Evolutionary conservation across 2,888 invertebrate species (phyloP).

Genomic region (Terebella lapidaria): DNA sequence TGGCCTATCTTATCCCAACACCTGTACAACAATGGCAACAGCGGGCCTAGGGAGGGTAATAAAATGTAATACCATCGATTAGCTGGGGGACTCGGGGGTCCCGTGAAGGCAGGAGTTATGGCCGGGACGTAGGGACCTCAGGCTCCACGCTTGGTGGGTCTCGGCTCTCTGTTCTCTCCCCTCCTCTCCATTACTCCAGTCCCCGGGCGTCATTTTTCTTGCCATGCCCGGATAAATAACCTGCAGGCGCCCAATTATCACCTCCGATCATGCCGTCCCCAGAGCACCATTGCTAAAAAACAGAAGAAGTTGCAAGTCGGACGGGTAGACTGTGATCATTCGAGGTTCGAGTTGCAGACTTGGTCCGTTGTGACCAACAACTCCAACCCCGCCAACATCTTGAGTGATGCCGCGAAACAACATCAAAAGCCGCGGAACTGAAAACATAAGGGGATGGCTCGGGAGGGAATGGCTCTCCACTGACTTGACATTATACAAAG

Average conservation of each 20-base stretch:
- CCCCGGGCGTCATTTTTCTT: constrained; percentile 15
- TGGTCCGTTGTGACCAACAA: not conserved
- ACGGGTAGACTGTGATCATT: not conserved
- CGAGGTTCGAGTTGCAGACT: not conserved
- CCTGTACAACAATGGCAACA: constrained; percentile 11
- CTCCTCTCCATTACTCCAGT: constrained; percentile 9
- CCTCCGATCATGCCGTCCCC: constrained; percentile 19
- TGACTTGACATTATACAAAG: not conserved
- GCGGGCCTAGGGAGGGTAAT: constrained; percentile 8
- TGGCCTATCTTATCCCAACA: constrained; percentile 18
- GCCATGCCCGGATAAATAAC: constrained; percentile 18
- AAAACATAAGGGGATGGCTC: not conserved
- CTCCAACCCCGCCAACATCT: not conserved
- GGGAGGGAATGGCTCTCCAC: not conserved
- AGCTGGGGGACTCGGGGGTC: constrained; percentile 12
- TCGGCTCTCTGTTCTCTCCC: constrained; percentile 7
- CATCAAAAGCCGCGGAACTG: not conserved
- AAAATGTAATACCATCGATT: constrained; percentile 24
- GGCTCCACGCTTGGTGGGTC: constrained; percentile 2
- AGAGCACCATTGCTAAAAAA: constrained; percentile 16
- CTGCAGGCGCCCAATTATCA: constrained; percentile 23
- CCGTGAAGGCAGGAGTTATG: constrained; percentile 8
- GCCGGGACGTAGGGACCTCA: constrained; percentile 8
- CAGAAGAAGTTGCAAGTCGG: not conserved
- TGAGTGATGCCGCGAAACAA: not conserved